Evolutionary conservation across 2,113 vertebrate species (phyloP), one percentile per base, ranked within the genome.

Genomic region (Sinocyclocheilus grahami): DNA sequence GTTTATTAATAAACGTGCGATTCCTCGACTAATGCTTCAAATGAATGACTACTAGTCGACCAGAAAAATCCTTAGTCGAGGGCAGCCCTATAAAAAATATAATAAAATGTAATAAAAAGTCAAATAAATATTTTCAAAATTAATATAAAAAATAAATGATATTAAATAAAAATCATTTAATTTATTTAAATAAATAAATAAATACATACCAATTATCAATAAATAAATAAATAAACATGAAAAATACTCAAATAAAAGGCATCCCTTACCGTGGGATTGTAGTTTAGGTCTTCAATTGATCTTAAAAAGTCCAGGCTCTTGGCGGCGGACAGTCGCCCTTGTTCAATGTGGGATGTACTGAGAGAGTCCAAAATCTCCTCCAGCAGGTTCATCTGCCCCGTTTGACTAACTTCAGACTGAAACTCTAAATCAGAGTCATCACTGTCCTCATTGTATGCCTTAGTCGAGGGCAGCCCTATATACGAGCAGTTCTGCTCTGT

Each of bases 261-360:
- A 0, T 5, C 37, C 88, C 95, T 90, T 90, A 99, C 98, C 93
- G 87, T 88, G 18, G 91, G 62, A 82, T 94, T 96, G 92, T 96
- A 97, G 89, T 98, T 96, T 3, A 99, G 92, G 39, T 99, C 96
- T 8, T 99, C 98, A 94, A 96, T 93, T 55, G 98, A 99, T 90
- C 95, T 95, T 82, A 99, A 98, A 93, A 99, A 99, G 92, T 99
- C 98, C 91, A 99, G 88, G 91, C 98, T 99, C 93, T 96, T 97
- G 71, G 98, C 98, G 2, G 94, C 95, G 0, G 96, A 97, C 60
- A 99, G 96, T 84, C 94, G 96, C 0, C 97, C 97, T 69, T 96
- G 95, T 84, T 98, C 97, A 79, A 96, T 95, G 62, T 96, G 96
- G 88, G 96, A 95, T 22, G 96, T 97, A 91, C 94, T 98, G 89